Conservation (phyloP, 2,797 vertebrate species). For the Hoplostethus mediterraneus region DNA sequence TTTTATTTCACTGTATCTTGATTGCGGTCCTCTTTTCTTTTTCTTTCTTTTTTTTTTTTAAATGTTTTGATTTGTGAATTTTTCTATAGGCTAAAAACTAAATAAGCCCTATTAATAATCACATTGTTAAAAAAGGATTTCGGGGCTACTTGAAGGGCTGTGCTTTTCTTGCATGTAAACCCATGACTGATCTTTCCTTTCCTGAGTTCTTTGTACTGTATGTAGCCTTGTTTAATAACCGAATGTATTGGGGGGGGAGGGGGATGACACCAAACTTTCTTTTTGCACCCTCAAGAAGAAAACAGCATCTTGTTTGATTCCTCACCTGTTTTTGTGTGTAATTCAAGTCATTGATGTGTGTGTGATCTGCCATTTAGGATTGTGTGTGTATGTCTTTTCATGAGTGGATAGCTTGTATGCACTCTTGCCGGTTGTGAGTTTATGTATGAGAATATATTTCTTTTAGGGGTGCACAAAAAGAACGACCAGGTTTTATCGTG, state of each 20-base stretch:
- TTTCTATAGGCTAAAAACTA: background rate
- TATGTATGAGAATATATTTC: slow-evolving; percentile 76
- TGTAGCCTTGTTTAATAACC: slow-evolving; percentile 84
- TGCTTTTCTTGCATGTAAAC: slow-evolving; percentile 87
- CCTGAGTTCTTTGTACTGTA: slow-evolving; percentile 64
- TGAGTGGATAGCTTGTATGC: slow-evolving; percentile 80
- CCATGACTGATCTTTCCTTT: slow-evolving; percentile 70
- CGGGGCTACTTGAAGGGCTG: slow-evolving; percentile 81
- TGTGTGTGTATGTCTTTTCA: slow-evolving; percentile 67
- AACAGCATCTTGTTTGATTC: slow-evolving; percentile 73
- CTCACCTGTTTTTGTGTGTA: slow-evolving; percentile 84
- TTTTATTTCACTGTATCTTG: slow-evolving; percentile 58
- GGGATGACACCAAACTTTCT: slow-evolving; percentile 70
- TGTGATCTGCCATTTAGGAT: slow-evolving; percentile 61
- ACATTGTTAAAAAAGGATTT: slow-evolving; percentile 46
- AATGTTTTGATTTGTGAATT: slow-evolving; percentile 79
- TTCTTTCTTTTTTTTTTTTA: slow-evolving; percentile 26
- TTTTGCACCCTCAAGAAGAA: slow-evolving; percentile 77
- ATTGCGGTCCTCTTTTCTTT: slow-evolving; percentile 73
- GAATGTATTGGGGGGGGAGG: slow-evolving; percentile 80
- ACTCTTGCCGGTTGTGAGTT: slow-evolving; percentile 80
- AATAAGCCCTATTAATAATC: background rate
- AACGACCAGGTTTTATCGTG: slow-evolving; percentile 85
- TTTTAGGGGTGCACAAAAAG: slow-evolving; percentile 82
- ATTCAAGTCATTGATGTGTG: slow-evolving; percentile 81